Evolutionary conservation across 2,797 vertebrate genomes (phyloP), one percentile per base, ranked within the genome.

Genomic region (Anolis apletophallus): DNA sequence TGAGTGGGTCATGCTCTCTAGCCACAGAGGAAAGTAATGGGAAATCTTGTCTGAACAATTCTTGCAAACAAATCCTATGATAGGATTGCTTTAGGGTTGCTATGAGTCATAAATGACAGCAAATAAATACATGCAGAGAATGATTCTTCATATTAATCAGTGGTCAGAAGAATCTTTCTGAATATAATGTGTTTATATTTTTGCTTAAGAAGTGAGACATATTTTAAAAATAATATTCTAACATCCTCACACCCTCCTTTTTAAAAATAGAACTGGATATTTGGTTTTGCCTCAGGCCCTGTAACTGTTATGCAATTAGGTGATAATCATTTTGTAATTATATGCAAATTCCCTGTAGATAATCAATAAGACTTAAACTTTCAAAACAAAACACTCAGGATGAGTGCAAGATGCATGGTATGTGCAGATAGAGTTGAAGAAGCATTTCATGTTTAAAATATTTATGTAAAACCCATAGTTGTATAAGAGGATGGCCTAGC

Each of bases 281-380:
- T 69, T 87, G 68, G 26, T 34, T 69, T 68, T 76, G 74, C 52
- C 50, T 87, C 32, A 81, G 23, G 17, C 3, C 13, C 32, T 34
- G 40, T 80, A 64, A 75, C 72, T 76, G 50, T 77, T 46, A 34
- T 26, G 19, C 19, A 54, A 69, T 46, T 82, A 73, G 68, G 32
- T 86, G n/a, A 64, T 81, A 68, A 13, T 87, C 29, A 29, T 57
- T 82, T 87, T 81, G 32, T 87, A 75, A 77, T 81, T 12, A 68
- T 57, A 82, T 69, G 26, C 61, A 81, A 8, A 74, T 86, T 80
- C 55, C 57, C 23, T 77, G 59, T 77, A 68, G 23, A 23, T 67
- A 82, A 87, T 36, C 79, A 81, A 34, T 19, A 80, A 61, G 8
- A 34, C 29, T 72, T 59, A 59, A 75, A 67, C 19, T 80, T 61